Conservation (phyloP, 2,797 vertebrate species). For the Salmo trutta region DNA sequence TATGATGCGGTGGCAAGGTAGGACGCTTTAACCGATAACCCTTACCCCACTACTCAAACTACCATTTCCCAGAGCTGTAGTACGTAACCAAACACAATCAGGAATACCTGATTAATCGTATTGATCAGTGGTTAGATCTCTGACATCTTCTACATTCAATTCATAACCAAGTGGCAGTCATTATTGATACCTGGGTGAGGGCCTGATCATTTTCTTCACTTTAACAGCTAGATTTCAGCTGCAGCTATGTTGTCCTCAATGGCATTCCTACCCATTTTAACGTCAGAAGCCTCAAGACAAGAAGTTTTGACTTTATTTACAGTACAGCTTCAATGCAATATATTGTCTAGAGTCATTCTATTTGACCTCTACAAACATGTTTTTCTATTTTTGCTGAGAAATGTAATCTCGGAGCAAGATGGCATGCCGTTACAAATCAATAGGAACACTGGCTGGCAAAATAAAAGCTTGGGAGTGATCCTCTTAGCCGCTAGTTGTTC, state of each 20-base stretch:
- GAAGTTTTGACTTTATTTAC: background rate
- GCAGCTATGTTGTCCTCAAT: background rate
- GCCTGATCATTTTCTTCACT: background rate
- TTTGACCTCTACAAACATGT: background rate
- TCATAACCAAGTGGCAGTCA: background rate
- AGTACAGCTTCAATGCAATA: background rate
- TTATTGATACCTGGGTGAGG: background rate
- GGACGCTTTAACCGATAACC: background rate
- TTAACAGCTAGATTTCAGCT: background rate
- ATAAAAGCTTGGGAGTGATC: background rate
- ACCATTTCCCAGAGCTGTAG: background rate
- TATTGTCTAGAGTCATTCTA: background rate
- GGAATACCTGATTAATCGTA: background rate
- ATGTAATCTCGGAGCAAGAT: background rate
- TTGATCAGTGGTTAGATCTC: background rate
- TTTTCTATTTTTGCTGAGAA: background rate
- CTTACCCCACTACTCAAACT: background rate
- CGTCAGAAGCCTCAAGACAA: background rate
- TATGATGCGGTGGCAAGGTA: background rate
- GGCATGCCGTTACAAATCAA: background rate
- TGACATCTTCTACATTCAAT: background rate
- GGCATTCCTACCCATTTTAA: background rate
- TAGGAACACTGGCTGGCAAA: background rate
- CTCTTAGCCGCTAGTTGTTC: background rate
- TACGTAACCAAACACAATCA: background rate